Base-by-base conservation (phyloP, 2,113 vertebrate species). In the Pelecanoides urinatrix region DNA sequence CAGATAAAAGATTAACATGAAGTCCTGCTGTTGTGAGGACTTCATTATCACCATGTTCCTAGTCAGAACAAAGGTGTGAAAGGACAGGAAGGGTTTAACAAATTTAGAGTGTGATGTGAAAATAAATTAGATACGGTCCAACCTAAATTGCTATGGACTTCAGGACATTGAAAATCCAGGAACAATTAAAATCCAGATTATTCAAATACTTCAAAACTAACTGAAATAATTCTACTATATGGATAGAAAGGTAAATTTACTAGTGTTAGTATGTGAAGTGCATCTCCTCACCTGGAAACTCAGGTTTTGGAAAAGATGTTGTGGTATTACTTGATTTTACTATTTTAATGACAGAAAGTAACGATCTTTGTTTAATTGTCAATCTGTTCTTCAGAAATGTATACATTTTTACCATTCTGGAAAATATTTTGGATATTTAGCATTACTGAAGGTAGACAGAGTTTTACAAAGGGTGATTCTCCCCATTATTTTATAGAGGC, bases 61-160 rank as follows among this genome's bases (percentile, higher is more conserved):
- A 82, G 42, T 86, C 91, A 95, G 89, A 95, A 86, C 29, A 86
- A 81, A 96, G 56, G 74, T 94, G 91, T 91, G 90, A 97, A 96
- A 83, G 63, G 52, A 94, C 74, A 90, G 65, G 56, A 76, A 86
- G 59, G 59, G 15, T 92, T 94, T 88, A 88, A 78, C 32, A 87
- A 86, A 78, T 92, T 83, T 68, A 72, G 66, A 75, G 67, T 45
- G 52, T 71, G 56, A 87, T 71, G 38, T 75, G 91, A 91, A 97
- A 95, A 90, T 56, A 90, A 94, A 83, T 75, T 27, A 85, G 86
- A 84, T 71, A 36, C 0, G 32, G 30, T 47, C 50, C 22, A 74
- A 32, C 29, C 27, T 62, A 88, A 82, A 3, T 40, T 91, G 42
- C 73, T 73, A 8, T 15, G 32, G 36, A 38, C 30, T 72, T 73